phyloP scores from a whole-genome alignment of 2,888 invertebrate species.

The Coelinius sp. region DNA sequence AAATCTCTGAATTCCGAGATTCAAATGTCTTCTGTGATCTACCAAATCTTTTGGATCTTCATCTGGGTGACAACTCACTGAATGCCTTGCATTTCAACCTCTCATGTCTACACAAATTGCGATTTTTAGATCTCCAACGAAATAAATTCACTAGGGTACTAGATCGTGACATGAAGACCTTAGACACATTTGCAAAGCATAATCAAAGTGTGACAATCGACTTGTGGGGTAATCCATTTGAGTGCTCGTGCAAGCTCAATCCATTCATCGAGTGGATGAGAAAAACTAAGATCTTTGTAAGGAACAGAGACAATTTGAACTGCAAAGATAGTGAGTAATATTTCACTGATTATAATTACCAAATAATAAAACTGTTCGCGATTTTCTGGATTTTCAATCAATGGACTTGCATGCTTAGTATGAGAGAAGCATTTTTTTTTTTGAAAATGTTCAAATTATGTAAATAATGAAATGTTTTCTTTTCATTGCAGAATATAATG shows the following conservation, averaged over 20 bases:
- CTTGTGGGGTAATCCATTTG: slow-evolving; percentile 78
- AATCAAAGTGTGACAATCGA: slow-evolving; percentile 75
- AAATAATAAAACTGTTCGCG: background rate
- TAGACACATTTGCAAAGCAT: slow-evolving; percentile 74
- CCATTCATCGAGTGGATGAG: slow-evolving; percentile 78
- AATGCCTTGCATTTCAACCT: slow-evolving; percentile 78
- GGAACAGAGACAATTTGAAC: slow-evolving; percentile 73
- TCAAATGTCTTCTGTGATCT: slow-evolving; percentile 80
- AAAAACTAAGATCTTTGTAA: slow-evolving; percentile 75
- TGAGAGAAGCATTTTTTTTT: no score
- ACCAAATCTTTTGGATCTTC: slow-evolving; percentile 77
- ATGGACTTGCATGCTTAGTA: no score
- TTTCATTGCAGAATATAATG: slow-evolving; percentile 40
- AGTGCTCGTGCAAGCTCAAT: slow-evolving; percentile 78
- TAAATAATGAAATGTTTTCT: background rate
- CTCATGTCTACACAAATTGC: slow-evolving; percentile 77
- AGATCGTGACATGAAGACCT: slow-evolving; percentile 72
- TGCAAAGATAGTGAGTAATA: slow-evolving; percentile 69
- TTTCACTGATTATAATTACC: background rate
- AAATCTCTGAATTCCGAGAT: slow-evolving; percentile 78
- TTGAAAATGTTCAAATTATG: no score
- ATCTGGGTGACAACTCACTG: slow-evolving; percentile 79
- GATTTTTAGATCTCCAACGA: slow-evolving; percentile 79
- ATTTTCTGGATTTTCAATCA: no score
- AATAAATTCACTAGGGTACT: slow-evolving; percentile 75